These are phyloP conservation scores for Pyxicephalus adspersus DNA, from an alignment of 2,113 vertebrate species.

Conservation along the genomic window DNA sequence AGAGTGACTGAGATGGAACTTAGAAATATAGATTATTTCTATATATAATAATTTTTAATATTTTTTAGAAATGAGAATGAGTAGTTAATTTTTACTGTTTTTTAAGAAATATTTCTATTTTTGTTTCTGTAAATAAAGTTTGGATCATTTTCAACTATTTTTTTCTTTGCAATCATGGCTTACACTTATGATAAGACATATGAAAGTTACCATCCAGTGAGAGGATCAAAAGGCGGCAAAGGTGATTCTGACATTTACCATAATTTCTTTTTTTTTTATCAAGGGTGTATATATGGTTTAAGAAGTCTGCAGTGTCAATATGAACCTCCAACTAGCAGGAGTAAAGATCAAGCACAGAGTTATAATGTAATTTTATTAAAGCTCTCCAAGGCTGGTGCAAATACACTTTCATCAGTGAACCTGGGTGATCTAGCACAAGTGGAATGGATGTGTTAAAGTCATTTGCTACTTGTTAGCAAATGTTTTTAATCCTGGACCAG, in stretches of 20 bases:
- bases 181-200: constrained; percentile 37
- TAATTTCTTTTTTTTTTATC: neutral
- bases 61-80: neutral
- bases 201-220: constrained; percentile 29
- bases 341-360: too few species aligned
- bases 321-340: too few species aligned
- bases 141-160: neutral
- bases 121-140: neutral
- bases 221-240: constrained; percentile 46
- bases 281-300: too few species aligned
- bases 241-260: constrained; percentile 55
- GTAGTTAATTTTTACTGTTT: neutral
- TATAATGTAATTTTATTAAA: too few species aligned
- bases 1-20: neutral
- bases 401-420: too few species aligned
- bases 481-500: too few species aligned
- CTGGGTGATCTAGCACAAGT: too few species aligned
- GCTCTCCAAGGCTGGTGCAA: too few species aligned
- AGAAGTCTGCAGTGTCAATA: too few species aligned
- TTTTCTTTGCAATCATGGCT: neutral
- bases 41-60: too few species aligned
- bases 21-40: neutral
- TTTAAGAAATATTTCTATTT: neutral
- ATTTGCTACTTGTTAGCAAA: too few species aligned
- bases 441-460: too few species aligned